phyloP scores from a whole-genome alignment of 2,888 invertebrate genomes.

The Lasioglossum lativentre region DNA sequence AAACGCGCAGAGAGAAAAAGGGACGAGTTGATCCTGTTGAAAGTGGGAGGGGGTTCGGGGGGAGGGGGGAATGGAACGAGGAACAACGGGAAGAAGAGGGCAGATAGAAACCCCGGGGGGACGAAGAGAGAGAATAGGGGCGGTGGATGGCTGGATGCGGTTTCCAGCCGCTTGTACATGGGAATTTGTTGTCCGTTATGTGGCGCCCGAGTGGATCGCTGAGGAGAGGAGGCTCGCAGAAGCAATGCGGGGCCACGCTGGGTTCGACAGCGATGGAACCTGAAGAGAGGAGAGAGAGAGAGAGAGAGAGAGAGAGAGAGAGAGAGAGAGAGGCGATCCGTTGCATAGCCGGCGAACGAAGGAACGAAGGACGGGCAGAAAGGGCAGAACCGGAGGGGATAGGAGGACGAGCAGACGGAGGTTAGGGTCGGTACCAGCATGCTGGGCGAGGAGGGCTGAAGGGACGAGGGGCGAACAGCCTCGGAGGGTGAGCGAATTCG shows the following conservation, averaged over 20 bases:
- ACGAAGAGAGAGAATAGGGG: conserved; percentile 43
- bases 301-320: conserved; percentile 9
- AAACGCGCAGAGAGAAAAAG: not conserved
- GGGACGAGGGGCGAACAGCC: conserved; percentile 58
- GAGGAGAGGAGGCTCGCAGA: conserved; percentile 14
- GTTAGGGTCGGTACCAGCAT: conserved; percentile 64
- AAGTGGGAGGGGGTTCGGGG: too few species aligned
- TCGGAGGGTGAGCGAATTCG: conserved; percentile 75
- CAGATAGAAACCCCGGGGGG: conserved; percentile 1
- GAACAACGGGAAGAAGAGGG: conserved; percentile 11
- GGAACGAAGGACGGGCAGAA: conserved; percentile 35
- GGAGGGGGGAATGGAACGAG: not conserved
- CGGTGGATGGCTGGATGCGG: conserved; percentile 55
- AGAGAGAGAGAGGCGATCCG: conserved; percentile 7
- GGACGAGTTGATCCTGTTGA: conserved; percentile 1
- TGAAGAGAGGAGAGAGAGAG: not conserved
- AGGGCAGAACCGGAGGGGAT: conserved; percentile 58
- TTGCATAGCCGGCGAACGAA: conserved; percentile 26
- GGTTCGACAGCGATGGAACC: not conserved
- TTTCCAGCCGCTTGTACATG: conserved; percentile 58
- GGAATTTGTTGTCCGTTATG: conserved; percentile 70
- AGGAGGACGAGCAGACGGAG: conserved; percentile 62
- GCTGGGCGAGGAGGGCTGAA: conserved; percentile 52
- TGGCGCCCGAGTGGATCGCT: conserved; percentile 43
- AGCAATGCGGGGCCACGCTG: not conserved